phyloP scores from a whole-genome alignment of 1,140 invertebrate species.

The Procambarus virginalis region DNA sequence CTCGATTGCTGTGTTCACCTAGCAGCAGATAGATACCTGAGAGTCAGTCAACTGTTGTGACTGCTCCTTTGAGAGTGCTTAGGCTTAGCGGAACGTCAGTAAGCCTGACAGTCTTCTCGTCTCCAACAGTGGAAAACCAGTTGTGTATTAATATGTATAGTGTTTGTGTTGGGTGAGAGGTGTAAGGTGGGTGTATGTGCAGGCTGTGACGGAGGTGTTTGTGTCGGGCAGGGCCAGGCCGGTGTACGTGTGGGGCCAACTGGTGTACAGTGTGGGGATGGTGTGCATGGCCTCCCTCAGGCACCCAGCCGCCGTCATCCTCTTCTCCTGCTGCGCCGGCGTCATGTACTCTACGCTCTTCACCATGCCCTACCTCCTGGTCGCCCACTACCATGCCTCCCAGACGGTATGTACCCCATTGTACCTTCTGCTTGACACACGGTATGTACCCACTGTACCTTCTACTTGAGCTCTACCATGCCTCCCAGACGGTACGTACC shows the following conservation, averaged over 20 bases:
- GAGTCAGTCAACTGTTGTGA: too few relatives aligned
- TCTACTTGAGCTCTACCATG: constrained; percentile 93
- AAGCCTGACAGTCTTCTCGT: too few relatives aligned
- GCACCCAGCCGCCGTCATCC: constrained; percentile 85
- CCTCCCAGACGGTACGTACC: constrained; percentile 84
- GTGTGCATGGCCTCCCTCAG: constrained; percentile 87
- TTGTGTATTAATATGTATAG: too few relatives aligned
- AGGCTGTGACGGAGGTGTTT: too few relatives aligned
- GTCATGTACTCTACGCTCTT: constrained; percentile 98
- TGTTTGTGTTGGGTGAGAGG: too few relatives aligned
- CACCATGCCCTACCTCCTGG: constrained; percentile 95
- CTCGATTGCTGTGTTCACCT: too few relatives aligned
- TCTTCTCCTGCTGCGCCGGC: constrained; percentile 93
- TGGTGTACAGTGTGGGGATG: constrained; percentile 94
- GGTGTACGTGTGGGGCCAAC: constrained; percentile 92
- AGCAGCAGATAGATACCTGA: too few relatives aligned
- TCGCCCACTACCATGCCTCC: constrained; percentile 93
- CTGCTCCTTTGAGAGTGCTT: too few relatives aligned
- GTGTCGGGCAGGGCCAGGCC: constrained; percentile 82
- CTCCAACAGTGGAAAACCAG: too few relatives aligned
- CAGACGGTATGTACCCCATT: constrained; percentile 81
- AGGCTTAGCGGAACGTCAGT: too few relatives aligned
- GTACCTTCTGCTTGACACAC: not conserved
- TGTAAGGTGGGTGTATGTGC: too few relatives aligned
- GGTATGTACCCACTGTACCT: constrained; percentile 81